A percentile compares a stretch with the other conserved stretches of the same genome.
Conservation (phyloP, 1,140 invertebrate genomes). For the Macrobrachium nipponense region DNA sequence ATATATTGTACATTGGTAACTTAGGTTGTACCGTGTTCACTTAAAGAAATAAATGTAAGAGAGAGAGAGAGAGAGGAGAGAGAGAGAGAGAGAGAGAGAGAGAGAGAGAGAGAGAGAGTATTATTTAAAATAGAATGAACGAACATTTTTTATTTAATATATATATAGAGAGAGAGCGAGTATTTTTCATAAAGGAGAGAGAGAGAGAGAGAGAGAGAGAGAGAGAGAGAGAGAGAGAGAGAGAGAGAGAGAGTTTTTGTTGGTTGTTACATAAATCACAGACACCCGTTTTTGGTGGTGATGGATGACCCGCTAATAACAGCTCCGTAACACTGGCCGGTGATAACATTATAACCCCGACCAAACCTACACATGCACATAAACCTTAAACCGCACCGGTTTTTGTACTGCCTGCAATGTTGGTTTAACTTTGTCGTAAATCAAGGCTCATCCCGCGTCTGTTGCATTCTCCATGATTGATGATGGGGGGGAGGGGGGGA, state of each 20-base stretch:
- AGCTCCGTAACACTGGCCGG: constrained; percentile 26
- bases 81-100: too few relatives aligned
- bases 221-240: neutral
- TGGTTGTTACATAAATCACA: constrained; percentile 40
- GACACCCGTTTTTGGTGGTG: constrained; percentile 31
- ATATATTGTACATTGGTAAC: too few relatives aligned
- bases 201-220: too few relatives aligned
- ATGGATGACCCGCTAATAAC: constrained; percentile 44
- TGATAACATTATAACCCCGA: constrained; percentile 44
- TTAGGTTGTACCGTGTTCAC: too few relatives aligned
- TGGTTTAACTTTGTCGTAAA: constrained; percentile 10
- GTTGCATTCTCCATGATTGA: too few relatives aligned
- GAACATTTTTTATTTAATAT: too few relatives aligned
- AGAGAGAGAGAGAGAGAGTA: too few relatives aligned
- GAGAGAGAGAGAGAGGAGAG: too few relatives aligned
- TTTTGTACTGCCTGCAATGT: constrained; percentile 7
- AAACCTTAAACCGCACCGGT: constrained; percentile 18
- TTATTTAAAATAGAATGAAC: too few relatives aligned
- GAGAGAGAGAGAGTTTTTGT: neutral
- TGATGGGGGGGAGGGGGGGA: neutral
- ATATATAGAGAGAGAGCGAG: too few relatives aligned
- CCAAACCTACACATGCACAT: constrained; percentile 40
- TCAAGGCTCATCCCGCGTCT: constrained; percentile 3
- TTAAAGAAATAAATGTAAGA: too few relatives aligned
- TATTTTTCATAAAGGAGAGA: constrained; percentile 8